Percentiles rank a stretch among this genome's conserved stretches.
phyloP scores from a whole-genome alignment of 2,797 vertebrate genomes.

The Bradypodion pumilum region DNA sequence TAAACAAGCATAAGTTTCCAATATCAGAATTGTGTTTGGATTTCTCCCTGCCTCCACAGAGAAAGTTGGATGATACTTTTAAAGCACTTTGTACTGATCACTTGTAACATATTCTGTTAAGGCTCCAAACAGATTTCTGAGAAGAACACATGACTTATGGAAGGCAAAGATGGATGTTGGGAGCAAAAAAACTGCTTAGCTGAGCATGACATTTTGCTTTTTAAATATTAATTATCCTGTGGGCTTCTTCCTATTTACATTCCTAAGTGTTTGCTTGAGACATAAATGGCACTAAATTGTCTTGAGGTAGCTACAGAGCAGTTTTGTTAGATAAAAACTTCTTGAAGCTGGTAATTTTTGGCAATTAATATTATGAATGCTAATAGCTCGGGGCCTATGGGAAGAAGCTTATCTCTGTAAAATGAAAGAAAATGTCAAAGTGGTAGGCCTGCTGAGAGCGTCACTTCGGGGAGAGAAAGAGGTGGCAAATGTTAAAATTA shows the following conservation, averaged over 20 bases:
- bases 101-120: constrained; percentile 54
- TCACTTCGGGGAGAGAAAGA: constrained; percentile 77
- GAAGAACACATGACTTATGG: constrained; percentile 58
- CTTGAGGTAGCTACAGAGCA: constrained; percentile 71
- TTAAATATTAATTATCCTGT: constrained; percentile 75
- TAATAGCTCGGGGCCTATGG: constrained; percentile 71
- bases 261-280: constrained; percentile 71
- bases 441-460: constrained; percentile 67
- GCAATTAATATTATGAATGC: constrained; percentile 83
- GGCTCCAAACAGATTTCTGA: constrained; percentile 54
- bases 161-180: constrained; percentile 43
- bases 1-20: background rate
- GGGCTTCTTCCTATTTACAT: constrained; percentile 75
- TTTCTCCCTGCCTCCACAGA: background rate
- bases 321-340: constrained; percentile 79
- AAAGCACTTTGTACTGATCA: constrained; percentile 64
- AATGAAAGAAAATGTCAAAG: constrained; percentile 72
- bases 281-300: constrained; percentile 74
- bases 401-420: constrained; percentile 70
- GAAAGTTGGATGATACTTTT: constrained; percentile 29
- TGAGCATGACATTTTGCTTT: constrained; percentile 70
- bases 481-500: constrained; percentile 92
- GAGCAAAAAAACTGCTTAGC: constrained; percentile 64
- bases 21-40: background rate
- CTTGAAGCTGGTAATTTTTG: constrained; percentile 77